These are phyloP conservation scores for Rhogogaster chlorosoma DNA, from an alignment of 2,888 invertebrate genomes.

Conservation along the genomic window DNA sequence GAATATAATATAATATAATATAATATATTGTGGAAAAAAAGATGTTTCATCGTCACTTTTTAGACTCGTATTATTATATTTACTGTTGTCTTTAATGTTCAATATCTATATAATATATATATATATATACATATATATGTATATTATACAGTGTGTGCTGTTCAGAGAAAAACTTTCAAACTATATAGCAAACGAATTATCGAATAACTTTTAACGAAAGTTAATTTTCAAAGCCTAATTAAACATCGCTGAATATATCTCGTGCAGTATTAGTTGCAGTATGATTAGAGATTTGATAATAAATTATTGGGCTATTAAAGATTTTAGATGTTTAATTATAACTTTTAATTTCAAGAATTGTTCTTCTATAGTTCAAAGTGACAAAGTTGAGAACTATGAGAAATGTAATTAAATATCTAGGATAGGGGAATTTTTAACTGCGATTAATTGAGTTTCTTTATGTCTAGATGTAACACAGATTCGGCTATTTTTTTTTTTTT, in stretches of 20 bases:
- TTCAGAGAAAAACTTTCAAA: background rate
- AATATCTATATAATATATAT: background rate
- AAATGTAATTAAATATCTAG: background rate
- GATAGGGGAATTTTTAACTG: background rate
- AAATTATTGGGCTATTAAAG: background rate
- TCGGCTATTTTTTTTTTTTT: background rate
- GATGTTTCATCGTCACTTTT: background rate
- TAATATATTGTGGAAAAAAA: background rate
- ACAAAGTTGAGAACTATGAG: background rate
- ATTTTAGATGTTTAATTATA: background rate
- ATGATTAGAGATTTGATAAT: background rate
- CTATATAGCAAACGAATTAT: too few species aligned
- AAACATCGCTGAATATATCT: background rate
- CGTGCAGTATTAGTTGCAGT: conserved; percentile 24
- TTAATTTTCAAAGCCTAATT: background rate
- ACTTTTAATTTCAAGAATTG: background rate
- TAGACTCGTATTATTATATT: background rate
- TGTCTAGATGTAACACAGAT: too few species aligned
- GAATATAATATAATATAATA: background rate
- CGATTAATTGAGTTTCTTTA: background rate
- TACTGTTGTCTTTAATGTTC: background rate
- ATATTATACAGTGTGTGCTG: background rate
- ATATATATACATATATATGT: background rate
- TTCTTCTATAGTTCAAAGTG: background rate
- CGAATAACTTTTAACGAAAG: too few species aligned